Base-by-base conservation (phyloP, 2,888 invertebrate genomes). In the Oligia fasciuncula region DNA sequence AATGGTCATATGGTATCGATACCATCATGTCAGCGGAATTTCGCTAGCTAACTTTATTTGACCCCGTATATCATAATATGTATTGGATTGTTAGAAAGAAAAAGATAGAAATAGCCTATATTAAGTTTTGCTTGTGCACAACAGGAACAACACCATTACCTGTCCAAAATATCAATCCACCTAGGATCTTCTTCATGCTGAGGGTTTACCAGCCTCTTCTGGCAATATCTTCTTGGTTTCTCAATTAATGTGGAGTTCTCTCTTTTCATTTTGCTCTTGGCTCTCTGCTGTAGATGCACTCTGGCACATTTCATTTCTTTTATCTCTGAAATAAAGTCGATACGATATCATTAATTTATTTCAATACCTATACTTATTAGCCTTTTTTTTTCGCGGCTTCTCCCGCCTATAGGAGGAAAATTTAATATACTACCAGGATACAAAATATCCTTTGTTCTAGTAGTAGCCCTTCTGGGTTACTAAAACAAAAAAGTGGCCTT, bases 271-370 rank as follows among this genome's bases (percentile, higher is more conserved):
- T 91, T 90, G 0, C 90, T 81, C 75, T 94, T 95, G 3, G 90
- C 87, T 82, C 96, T 91, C 82, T 97, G 95, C 80, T 95, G 95
- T 6, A 97, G 92, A 35, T 94, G 93, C 6, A 96, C 87, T 71
- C 94, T 93, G 0, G 95, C 94, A 87, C 97, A 97, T 89, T 95
- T 94, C 97, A 97, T 97, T n/a, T 19, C n/a, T 81, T 65, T 65
- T 57, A 14, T 63, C 1, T 49, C 65, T 72, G 60, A 70, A 81
- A 79, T 17, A 17, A 43, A 43, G 19, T 19, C 17, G n/a, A 40
- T n/a, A n/a, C 23, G 13, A 23, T 23, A 66, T 66, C 13, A 13
- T 43, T 23, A 40, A 13, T 40, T 66, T 40, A 40, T 13, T 35
- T 35, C 9, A 19, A 35, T 65, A 35, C 9, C 11, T 65, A 65